Conservation (phyloP, 2,113 vertebrate genomes). For the Columba janthina region DNA sequence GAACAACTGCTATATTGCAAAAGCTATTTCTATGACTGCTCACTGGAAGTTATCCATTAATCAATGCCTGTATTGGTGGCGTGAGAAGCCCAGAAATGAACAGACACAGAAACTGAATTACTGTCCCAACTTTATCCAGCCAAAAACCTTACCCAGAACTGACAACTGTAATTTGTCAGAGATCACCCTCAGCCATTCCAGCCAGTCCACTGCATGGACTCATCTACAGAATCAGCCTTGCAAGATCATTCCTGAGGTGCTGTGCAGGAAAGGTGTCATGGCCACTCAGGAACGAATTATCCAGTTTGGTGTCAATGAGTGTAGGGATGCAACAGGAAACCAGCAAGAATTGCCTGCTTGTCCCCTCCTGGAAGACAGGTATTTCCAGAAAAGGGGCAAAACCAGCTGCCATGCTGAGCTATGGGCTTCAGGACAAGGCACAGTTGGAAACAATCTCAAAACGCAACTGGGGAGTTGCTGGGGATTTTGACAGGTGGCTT, state of each 20-base stretch:
- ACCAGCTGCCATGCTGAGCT: background rate
- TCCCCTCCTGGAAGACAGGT: background rate
- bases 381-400: background rate
- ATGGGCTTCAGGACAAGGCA: background rate
- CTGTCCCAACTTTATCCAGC: background rate
- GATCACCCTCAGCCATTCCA: background rate
- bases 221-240: background rate
- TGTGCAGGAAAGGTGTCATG: background rate
- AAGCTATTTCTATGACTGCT: background rate
- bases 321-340: background rate
- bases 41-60: background rate
- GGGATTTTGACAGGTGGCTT: background rate
- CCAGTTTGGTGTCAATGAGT: background rate
- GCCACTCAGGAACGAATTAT: background rate
- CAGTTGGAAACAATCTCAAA: background rate
- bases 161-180: background rate
- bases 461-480: background rate
- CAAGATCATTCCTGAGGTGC: background rate
- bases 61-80: background rate
- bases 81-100: background rate
- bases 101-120: background rate
- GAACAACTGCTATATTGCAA: background rate
- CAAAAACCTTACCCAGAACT: background rate
- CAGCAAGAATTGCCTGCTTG: background rate
- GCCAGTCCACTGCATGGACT: background rate